Percentiles rank a stretch among this genome's conserved stretches.
phyloP scores from a whole-genome alignment of 2,888 invertebrate genomes.

The Colletes collaris region DNA sequence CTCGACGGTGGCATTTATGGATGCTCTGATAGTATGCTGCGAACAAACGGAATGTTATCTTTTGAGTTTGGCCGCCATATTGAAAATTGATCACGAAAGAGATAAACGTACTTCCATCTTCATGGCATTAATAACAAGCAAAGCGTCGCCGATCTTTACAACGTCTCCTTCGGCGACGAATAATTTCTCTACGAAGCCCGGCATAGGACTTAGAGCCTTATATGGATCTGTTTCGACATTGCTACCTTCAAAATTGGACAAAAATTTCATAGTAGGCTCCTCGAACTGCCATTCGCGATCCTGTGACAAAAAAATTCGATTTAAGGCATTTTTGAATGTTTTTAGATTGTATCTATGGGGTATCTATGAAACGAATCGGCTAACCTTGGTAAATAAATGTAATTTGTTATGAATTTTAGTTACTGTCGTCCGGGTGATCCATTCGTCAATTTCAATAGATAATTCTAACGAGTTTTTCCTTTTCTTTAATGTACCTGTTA shows the following conservation, averaged over 20 bases:
- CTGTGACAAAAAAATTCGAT: constrained; percentile 81
- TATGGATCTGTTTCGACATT: constrained; percentile 79
- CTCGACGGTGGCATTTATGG: constrained; percentile 90
- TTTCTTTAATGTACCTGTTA: constrained; percentile 83
- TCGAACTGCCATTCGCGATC: constrained; percentile 88
- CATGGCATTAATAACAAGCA: constrained; percentile 99
- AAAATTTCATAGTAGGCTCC: constrained; percentile 86
- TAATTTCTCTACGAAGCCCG: constrained; percentile 96
- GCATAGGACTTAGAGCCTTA: constrained; percentile 95
- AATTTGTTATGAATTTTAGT: constrained; percentile 85
- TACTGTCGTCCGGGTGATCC: constrained; percentile 85
- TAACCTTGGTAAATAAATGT: constrained; percentile 87
- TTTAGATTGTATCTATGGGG: no score
- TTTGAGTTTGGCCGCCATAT: neutral
- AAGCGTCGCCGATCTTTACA: constrained; percentile 94
- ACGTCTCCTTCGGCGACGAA: constrained; percentile 91
- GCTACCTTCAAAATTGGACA: constrained; percentile 82
- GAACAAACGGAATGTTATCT: constrained; percentile 68
- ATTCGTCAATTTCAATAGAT: constrained; percentile 84
- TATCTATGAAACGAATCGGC: constrained; percentile 32
- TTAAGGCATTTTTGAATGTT: neutral
- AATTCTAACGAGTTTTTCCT: constrained; percentile 82
- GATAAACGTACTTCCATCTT: constrained; percentile 94
- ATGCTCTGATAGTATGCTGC: constrained; percentile 93
- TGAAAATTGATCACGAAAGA: neutral